Evolutionary conservation across 1,140 invertebrate genomes (phyloP), one percentile per base, ranked within the genome.

Genomic region (Halotydeus destructor): DNA sequence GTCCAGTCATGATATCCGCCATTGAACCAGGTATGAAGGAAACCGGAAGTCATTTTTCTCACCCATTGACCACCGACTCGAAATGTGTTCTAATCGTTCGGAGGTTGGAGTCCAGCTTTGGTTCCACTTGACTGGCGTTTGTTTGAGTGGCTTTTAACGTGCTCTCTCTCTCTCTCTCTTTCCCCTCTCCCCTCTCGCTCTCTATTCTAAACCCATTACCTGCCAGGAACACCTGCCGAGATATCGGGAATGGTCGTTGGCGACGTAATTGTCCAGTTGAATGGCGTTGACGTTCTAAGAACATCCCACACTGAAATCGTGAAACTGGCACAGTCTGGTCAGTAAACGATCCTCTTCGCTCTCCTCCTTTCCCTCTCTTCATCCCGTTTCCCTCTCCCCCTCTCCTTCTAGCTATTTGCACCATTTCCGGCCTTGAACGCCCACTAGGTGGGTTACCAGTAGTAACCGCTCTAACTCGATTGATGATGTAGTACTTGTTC

Each of bases 251-350:
- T 94, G 14, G 79, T 85, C 64, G 80, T 91, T 22, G 88, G 86
- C 16, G 86, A 93, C 57, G 88, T 93, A 41, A 75, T 94, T 27
- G 75, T 93, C 57, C 74, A 76, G 42, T 77, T 94, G 11, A 93
- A 94, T 59, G 81, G 78, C 16, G 69, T 78, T 36, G 81, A 76
- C 55, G 84, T 93, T 3, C 65, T 93, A 54, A 84, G 91, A 55
- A 75, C 82, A 40, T 78, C 76, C 35, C 86, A 93, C 63, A 84
- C 80, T 2, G 86, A 93, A 58, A 84, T 96, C n/a, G 82, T 94
- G 3, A 73, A 78, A 57, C 74, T 93, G 41, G 83, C 86, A 1
- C 82, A 88, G 56, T 75, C 76, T 45, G 79, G 83, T 60, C 71
- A 73, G 54, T 27, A 21, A 27, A 11, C 22, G 36, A 8, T 2